These are phyloP conservation scores for Panthera tigris DNA, from an alignment of 2,113 vertebrate species.

Conservation along the genomic window DNA sequence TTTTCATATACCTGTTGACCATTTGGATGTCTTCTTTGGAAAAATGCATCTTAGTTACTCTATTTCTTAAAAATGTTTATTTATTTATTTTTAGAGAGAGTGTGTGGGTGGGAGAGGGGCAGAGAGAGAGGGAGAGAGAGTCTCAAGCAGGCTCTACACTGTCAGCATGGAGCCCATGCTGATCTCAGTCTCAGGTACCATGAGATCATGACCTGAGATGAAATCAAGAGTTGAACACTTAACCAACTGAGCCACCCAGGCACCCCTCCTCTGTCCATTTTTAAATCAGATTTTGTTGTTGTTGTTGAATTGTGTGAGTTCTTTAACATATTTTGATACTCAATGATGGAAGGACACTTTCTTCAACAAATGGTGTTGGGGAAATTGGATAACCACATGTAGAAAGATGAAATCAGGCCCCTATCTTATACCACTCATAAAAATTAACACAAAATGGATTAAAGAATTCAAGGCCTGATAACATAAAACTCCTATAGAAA, in stretches of 20 bases:
- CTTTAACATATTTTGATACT: not conserved
- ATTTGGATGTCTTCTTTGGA: not conserved
- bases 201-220: too few relatives aligned
- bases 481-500: not conserved
- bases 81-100: too few relatives aligned
- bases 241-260: too few relatives aligned
- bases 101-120: too few relatives aligned
- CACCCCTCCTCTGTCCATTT: not conserved
- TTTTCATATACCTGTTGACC: not conserved
- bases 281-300: not conserved
- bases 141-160: too few relatives aligned
- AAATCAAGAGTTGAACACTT: too few relatives aligned
- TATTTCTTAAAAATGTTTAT: too few relatives aligned
- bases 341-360: not conserved
- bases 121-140: too few relatives aligned
- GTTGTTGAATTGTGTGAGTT: not conserved
- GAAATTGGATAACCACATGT: not conserved
- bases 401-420: not conserved
- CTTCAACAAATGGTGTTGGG: not conserved
- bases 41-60: not conserved
- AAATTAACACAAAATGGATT: not conserved
- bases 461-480: not conserved
- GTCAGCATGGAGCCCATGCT: too few relatives aligned
- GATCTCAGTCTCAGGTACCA: too few relatives aligned
- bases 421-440: not conserved